Evolutionary conservation across 2,113 vertebrate species (phyloP).

Genomic region (Callionymus lyra): DNA sequence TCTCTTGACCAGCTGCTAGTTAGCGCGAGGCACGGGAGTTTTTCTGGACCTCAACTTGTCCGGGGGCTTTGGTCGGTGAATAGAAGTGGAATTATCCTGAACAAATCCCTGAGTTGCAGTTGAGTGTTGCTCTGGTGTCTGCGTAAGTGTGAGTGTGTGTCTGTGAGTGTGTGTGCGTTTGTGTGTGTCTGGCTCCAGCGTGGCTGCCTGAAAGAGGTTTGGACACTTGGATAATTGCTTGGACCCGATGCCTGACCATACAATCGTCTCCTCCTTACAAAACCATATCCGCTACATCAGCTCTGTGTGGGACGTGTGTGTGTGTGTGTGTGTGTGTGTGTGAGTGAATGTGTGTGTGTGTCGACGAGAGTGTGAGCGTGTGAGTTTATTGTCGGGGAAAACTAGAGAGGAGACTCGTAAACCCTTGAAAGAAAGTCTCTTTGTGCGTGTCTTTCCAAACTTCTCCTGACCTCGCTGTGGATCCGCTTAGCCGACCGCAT

Average conservation of each 20-base stretch:
- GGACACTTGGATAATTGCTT: conserved; percentile 65
- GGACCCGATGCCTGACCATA: conserved; percentile 56
- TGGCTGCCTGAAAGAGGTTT: conserved; percentile 61
- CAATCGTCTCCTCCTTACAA: conserved; percentile 51
- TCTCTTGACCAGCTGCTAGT: conserved; percentile 59
- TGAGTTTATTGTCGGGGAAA: conserved; percentile 47
- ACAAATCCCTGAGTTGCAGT: conserved; percentile 47
- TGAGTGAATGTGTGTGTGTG: conserved; percentile 14
- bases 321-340: conserved; percentile 9
- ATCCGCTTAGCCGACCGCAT: conserved; percentile 57
- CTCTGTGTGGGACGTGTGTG: conserved; percentile 36
- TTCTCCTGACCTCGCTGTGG: conserved; percentile 54
- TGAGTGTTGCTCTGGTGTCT: conserved; percentile 27
- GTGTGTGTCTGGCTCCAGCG: conserved; percentile 47
- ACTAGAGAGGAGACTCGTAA: conserved; percentile 52
- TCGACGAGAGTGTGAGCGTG: conserved; percentile 12
- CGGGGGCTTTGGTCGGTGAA: conserved; percentile 48
- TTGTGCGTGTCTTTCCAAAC: conserved; percentile 53
- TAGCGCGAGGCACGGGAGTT: conserved; percentile 33
- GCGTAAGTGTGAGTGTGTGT: conserved; percentile 15
- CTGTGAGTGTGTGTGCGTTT: conserved; percentile 16
- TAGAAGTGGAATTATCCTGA: conserved; percentile 50
- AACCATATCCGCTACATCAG: conserved; percentile 64
- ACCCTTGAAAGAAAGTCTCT: conserved; percentile 54
- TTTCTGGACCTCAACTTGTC: conserved; percentile 51